A percentile compares a stretch with the other conserved stretches of the same genome.
phyloP scores from a whole-genome alignment of 2,113 vertebrate genomes.

The Recurvirostra avosetta region DNA sequence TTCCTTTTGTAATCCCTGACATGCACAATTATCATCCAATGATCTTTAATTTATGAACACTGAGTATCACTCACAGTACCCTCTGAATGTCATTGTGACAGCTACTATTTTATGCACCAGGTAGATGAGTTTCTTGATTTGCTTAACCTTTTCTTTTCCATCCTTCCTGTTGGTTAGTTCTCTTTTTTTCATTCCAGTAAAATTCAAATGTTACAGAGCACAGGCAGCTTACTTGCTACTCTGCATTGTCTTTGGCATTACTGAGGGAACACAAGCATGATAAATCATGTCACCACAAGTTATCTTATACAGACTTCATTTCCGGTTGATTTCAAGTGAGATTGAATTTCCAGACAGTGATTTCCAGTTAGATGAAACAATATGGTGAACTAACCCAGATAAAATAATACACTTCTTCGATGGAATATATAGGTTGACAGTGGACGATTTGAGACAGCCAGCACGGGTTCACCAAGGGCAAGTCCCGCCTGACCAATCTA shows the following conservation, averaged over 20 bases:
- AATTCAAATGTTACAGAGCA: not conserved
- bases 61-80: not conserved
- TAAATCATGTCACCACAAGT: not conserved
- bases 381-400: not conserved
- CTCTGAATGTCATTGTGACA: not conserved
- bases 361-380: conserved; percentile 5
- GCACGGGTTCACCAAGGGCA: not conserved
- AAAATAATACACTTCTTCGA: not conserved
- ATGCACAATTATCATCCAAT: not conserved
- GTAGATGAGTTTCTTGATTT: not conserved
- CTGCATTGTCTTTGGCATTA: not conserved
- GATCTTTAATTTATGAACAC: not conserved
- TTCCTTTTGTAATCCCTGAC: not conserved
- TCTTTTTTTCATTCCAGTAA: not conserved
- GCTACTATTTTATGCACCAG: not conserved
- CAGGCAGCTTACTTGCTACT: not conserved
- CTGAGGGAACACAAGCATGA: not conserved
- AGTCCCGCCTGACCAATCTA: not conserved
- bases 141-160: not conserved
- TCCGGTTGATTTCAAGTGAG: not conserved
- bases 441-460: not conserved
- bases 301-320: not conserved
- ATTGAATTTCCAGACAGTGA: not conserved
- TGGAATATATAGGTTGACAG: not conserved
- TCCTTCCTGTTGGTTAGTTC: not conserved